Evolutionary conservation across 2,888 invertebrate species (phyloP).

Genomic region (Amiota communis): DNA sequence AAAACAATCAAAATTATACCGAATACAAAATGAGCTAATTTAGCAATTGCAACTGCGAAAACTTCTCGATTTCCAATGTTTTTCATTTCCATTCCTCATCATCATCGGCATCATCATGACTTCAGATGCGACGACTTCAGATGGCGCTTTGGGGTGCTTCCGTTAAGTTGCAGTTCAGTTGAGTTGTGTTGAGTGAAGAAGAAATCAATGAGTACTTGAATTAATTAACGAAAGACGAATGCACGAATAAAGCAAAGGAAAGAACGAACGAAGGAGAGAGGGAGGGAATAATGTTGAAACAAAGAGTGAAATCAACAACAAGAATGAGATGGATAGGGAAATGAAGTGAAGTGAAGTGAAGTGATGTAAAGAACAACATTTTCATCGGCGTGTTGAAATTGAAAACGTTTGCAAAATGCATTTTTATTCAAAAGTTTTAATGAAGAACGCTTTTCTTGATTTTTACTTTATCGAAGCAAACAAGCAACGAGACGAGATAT

Average conservation of each 20-base stretch:
- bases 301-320: too few species aligned
- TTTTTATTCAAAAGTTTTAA: constrained; percentile 24
- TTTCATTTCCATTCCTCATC: too few species aligned
- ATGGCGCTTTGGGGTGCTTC: background rate
- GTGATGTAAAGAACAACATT: background rate
- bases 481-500: too few species aligned
- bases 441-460: constrained; percentile 23
- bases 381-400: constrained; percentile 16
- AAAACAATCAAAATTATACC: constrained; percentile 22
- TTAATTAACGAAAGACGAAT: constrained; percentile 10
- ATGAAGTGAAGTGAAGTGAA: background rate
- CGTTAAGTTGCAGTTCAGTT: too few species aligned
- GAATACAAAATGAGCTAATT: constrained; percentile 22
- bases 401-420: constrained; percentile 27
- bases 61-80: too few species aligned
- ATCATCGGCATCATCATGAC: background rate
- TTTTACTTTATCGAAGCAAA: background rate
- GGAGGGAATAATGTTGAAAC: background rate
- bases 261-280: background rate
- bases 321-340: too few species aligned
- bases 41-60: constrained; percentile 21
- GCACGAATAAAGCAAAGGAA: background rate
- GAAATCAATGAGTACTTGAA: constrained; percentile 27
- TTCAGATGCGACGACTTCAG: background rate
- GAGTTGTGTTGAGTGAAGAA: background rate